Evolutionary conservation across 2,113 vertebrate species (phyloP).

Genomic region (Silurus meridionalis): DNA sequence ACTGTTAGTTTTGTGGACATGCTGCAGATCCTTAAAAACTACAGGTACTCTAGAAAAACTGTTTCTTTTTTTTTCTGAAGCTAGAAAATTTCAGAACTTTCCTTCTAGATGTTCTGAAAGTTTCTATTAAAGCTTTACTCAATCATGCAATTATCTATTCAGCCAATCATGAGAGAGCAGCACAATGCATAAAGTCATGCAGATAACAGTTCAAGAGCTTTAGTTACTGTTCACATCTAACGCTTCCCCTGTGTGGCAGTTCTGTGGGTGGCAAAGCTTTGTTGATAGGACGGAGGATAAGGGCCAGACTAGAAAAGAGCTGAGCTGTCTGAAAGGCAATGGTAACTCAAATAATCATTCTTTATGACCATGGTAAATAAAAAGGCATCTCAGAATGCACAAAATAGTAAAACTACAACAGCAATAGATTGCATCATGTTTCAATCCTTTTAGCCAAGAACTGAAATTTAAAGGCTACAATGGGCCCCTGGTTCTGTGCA

Average conservation of each 20-base stretch:
- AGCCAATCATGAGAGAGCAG: background rate
- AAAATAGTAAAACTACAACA: background rate
- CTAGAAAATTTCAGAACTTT: background rate
- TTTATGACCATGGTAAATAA: no score
- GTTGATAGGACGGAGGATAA: background rate
- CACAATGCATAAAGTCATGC: background rate
- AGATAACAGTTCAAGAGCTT: background rate
- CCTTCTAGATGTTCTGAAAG: no score
- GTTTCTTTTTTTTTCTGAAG: background rate
- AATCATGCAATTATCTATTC: background rate
- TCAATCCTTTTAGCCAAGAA: background rate
- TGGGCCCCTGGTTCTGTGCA: background rate
- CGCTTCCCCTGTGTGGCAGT: background rate
- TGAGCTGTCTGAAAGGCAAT: background rate
- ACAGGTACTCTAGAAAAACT: background rate
- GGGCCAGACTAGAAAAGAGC: background rate
- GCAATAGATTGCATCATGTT: background rate
- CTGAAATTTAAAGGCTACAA: background rate
- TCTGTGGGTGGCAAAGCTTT: background rate
- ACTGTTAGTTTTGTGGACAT: constrained; percentile 6
- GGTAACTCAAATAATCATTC: background rate
- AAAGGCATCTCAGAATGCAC: background rate
- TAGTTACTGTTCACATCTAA: background rate
- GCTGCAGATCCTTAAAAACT: constrained; percentile 20
- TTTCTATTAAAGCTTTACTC: no score